These are phyloP conservation scores for Gymnoscelis rufifasciata DNA, from an alignment of 2,888 invertebrate genomes.

Conservation along the genomic window DNA sequence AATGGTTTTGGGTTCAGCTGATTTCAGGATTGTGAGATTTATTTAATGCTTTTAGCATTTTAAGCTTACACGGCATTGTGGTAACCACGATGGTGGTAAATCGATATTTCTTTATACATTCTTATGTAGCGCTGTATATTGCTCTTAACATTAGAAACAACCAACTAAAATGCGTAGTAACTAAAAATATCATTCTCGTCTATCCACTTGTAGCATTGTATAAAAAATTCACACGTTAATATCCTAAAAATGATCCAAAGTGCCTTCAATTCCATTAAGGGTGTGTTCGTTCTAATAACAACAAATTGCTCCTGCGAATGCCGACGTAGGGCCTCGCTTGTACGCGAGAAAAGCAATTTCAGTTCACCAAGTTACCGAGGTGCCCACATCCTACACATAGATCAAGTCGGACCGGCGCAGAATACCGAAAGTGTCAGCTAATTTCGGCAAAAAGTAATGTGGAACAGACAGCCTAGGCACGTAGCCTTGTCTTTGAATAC, in stretches of 20 bases:
- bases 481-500: constrained; percentile 3
- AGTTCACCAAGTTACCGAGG: constrained; percentile 20
- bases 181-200: no score
- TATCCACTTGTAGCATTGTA: no score
- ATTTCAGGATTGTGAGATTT: background rate
- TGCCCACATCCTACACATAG: constrained; percentile 17
- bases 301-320: constrained; percentile 28
- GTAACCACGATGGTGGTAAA: no score
- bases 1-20: background rate
- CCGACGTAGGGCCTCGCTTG: constrained; percentile 20
- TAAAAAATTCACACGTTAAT: constrained; percentile 17
- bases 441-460: constrained; percentile 13
- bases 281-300: constrained; percentile 27
- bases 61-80: no score
- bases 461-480: constrained; percentile 4
- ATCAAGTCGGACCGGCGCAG: constrained; percentile 18
- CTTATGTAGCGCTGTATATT: no score
- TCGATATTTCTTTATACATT: no score
- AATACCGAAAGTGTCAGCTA: constrained; percentile 18
- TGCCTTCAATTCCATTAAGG: constrained; percentile 27
- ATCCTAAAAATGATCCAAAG: constrained; percentile 22
- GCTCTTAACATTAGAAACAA: no score
- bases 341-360: constrained; percentile 28
- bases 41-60: background rate
- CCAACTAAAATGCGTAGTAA: no score